Percentiles rank a stretch among this genome's conserved stretches.
phyloP scores from a whole-genome alignment of 2,797 vertebrate genomes.

The Gorsachius magnificus region DNA sequence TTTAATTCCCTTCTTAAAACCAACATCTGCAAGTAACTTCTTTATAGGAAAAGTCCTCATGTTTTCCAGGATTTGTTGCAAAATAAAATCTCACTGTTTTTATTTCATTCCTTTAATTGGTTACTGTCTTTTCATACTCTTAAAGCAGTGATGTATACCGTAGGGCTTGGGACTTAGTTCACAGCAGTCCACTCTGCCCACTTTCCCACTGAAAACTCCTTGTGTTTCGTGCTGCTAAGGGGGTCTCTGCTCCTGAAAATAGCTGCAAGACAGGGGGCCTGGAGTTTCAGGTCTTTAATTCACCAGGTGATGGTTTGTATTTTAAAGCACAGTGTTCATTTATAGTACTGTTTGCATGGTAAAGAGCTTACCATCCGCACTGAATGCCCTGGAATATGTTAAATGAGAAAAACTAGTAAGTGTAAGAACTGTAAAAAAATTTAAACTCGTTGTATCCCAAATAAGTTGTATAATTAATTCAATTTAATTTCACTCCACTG shows the following conservation, averaged over 20 bases:
- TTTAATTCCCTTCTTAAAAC: neutral
- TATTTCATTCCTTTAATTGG: neutral
- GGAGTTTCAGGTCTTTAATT: neutral
- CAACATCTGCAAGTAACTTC: neutral
- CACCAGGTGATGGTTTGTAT: neutral
- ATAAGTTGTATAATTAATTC: neutral
- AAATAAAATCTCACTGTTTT: neutral
- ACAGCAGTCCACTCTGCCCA: fast-evolving
- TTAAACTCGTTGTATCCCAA: neutral
- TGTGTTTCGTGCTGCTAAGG: neutral
- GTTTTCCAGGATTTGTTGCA: neutral
- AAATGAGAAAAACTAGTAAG: neutral
- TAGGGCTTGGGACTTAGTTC: neutral
- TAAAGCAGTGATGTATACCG: neutral
- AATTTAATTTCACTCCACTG: neutral
- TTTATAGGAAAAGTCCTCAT: neutral
- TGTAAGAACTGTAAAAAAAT: neutral
- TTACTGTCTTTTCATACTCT: neutral
- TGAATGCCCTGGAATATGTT: neutral
- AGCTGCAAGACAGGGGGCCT: neutral
- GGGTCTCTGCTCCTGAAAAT: neutral
- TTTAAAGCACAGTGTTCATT: neutral
- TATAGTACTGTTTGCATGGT: neutral
- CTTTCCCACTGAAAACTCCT: neutral
- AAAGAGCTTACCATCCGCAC: neutral